Evolutionary conservation across 1,140 invertebrate species (phyloP).

Genomic region (Drosophila equinoxialis): DNA sequence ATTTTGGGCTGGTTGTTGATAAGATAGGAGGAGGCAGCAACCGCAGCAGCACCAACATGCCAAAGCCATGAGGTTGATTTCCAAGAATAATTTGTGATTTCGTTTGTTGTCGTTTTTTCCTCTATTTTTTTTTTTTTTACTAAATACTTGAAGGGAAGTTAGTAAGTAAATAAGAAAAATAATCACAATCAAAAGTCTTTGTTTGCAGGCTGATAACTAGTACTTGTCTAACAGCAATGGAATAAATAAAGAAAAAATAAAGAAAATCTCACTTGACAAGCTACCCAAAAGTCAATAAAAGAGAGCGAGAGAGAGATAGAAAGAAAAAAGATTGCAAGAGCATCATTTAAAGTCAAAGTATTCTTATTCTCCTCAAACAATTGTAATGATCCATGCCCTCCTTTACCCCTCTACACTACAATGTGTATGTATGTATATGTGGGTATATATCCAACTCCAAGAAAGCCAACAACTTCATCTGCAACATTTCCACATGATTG

Average conservation of each 20-base stretch:
- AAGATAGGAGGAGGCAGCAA: slow-evolving; percentile 42
- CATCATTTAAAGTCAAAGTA: not conserved
- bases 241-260: not conserved
- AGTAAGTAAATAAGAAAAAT: slow-evolving; percentile 10
- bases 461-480: slow-evolving; percentile 49
- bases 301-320: not conserved
- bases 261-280: slow-evolving; percentile 8
- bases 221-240: not conserved
- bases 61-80: slow-evolving; percentile 72
- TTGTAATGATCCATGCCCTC: not conserved
- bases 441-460: slow-evolving; percentile 10
- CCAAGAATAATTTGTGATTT: slow-evolving; percentile 71
- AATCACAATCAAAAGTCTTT: slow-evolving; percentile 21
- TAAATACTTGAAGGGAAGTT: slow-evolving; percentile 20
- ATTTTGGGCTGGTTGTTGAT: slow-evolving; percentile 50
- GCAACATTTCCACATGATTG: slow-evolving; percentile 51
- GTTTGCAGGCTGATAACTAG: slow-evolving; percentile 15
- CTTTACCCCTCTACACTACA: no score
- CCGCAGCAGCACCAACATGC: slow-evolving; percentile 50
- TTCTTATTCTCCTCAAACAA: not conserved
- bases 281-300: slow-evolving; percentile 21
- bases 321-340: not conserved
- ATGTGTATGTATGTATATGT: slow-evolving; percentile 4
- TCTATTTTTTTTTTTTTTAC: not conserved
- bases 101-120: slow-evolving; percentile 38